These are phyloP conservation scores for Pelosia muscerda DNA, from an alignment of 2,888 invertebrate species.

Conservation along the genomic window DNA sequence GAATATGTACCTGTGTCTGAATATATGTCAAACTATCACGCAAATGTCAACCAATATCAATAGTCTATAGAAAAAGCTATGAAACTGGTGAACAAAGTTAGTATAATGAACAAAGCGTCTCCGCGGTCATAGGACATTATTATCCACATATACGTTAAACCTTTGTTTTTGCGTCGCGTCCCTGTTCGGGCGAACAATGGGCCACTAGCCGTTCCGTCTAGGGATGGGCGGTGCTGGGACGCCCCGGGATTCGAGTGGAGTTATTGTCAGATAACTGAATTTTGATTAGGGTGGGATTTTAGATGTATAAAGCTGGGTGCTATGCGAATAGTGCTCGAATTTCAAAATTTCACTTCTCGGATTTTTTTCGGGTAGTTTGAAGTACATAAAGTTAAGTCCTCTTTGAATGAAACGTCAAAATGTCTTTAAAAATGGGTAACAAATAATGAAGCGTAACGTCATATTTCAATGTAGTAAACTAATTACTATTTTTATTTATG, in stretches of 20 bases:
- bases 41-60: conserved; percentile 14
- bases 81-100: conserved; percentile 39
- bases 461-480: no score
- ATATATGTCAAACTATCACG: neutral
- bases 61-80: conserved; percentile 40
- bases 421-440: no score
- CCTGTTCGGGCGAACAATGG: conserved; percentile 58
- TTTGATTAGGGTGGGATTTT: conserved; percentile 13
- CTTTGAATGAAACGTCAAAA: neutral
- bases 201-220: conserved; percentile 33
- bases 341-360: neutral
- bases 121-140: conserved; percentile 50
- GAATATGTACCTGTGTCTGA: neutral
- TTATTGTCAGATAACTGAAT: conserved; percentile 17
- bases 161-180: conserved; percentile 53
- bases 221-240: conserved; percentile 23
- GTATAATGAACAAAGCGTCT: conserved; percentile 50
- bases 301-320: neutral
- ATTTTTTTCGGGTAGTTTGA: neutral
- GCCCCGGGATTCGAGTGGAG: conserved; percentile 36
- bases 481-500: no score
- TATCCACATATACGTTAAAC: conserved; percentile 44
- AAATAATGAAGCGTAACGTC: no score
- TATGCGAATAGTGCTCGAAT: neutral
- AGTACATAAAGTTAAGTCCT: neutral